Percentiles rank a stretch among this genome's conserved stretches.
phyloP scores from a whole-genome alignment of 1,140 invertebrate species.

The Cotesia chilonis region DNA sequence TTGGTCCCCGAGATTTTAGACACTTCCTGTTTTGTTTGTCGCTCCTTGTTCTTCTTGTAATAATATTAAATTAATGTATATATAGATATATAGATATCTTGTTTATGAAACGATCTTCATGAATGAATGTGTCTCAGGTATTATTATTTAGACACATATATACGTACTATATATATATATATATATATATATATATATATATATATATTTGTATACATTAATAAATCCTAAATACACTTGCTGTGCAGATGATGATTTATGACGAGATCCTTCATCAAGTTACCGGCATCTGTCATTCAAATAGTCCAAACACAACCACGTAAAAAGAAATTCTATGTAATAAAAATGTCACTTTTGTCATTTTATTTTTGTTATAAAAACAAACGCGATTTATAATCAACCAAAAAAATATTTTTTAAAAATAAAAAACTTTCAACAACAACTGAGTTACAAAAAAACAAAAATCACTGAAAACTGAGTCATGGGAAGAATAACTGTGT shows the following conservation, averaged over 20 bases:
- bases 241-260: conserved; percentile 4
- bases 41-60: not conserved
- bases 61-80: not conserved
- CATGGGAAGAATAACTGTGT: too few species aligned
- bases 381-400: too few species aligned
- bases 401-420: too few species aligned
- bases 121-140: not conserved
- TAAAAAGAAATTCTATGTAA: not conserved
- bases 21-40: conserved; percentile 28
- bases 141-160: not conserved
- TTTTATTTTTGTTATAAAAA: not conserved
- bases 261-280: too few species aligned
- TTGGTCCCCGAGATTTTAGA: conserved; percentile 30
- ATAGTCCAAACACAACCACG: conserved; percentile 4
- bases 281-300: conserved; percentile 10
- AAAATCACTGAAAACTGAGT: too few species aligned
- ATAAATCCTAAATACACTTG: not conserved
- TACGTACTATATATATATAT: not conserved
- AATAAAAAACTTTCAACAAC: too few species aligned
- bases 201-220: not conserved
- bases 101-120: not conserved
- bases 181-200: not conserved
- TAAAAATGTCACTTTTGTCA: not conserved
- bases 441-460: too few species aligned
- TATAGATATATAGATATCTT: not conserved